A percentile compares a stretch with the other conserved stretches of the same genome.
These are phyloP conservation scores for Papilio polytes DNA, from an alignment of 1,140 invertebrate species.

Conservation along the genomic window DNA sequence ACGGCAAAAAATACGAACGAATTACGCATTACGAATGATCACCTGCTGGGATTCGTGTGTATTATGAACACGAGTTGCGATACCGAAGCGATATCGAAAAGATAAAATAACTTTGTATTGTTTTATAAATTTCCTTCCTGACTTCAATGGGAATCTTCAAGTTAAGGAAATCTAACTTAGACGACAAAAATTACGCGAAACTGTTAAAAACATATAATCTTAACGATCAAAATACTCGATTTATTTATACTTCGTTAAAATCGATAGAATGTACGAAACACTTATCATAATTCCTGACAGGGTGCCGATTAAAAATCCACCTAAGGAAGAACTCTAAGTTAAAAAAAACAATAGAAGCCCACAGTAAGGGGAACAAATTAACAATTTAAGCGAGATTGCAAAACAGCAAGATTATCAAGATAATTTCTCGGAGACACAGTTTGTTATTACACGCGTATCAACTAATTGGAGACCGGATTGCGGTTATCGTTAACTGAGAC, in stretches of 20 bases:
- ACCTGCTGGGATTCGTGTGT: slow-evolving; percentile 57
- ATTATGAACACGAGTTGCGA: slow-evolving; percentile 41
- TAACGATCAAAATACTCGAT: slow-evolving; percentile 18
- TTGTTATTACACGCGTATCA: slow-evolving; percentile 24
- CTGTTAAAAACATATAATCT: neutral
- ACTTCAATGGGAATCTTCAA: neutral
- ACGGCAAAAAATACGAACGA: slow-evolving; percentile 58
- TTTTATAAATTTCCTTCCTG: neutral
- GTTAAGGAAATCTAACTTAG: too few species aligned
- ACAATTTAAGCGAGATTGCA: neutral
- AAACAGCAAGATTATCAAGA: neutral
- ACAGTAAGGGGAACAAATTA: neutral
- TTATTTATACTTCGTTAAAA: slow-evolving; percentile 22
- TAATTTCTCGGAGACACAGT: neutral
- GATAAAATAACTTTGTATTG: slow-evolving; percentile 14
- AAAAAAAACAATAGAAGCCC: neutral
- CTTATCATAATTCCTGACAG: slow-evolving; percentile 17
- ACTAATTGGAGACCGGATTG: slow-evolving; percentile 22
- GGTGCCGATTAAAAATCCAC: neutral
- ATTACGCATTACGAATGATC: slow-evolving; percentile 58
- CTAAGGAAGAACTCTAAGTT: too few species aligned
- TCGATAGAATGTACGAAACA: neutral
- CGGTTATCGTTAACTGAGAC: slow-evolving; percentile 24
- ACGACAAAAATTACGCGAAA: slow-evolving; percentile 15
- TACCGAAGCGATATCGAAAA: slow-evolving; percentile 12